phyloP scores from a whole-genome alignment of 53 echinoderm and acorn worm species.

The Paracentrotus lividus region DNA sequence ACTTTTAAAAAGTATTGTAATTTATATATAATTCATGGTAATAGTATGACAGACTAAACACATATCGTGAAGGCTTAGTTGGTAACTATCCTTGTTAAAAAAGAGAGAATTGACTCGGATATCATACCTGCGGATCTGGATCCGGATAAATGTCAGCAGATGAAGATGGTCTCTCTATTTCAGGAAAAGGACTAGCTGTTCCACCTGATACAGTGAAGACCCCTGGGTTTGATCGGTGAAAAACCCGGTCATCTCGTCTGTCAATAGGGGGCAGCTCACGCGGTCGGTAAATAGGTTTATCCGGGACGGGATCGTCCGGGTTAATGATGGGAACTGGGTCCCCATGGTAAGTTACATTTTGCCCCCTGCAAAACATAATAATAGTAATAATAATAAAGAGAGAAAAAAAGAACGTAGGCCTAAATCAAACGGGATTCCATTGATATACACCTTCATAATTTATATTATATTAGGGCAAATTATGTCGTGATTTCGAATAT shows the following conservation, averaged over 20 bases:
- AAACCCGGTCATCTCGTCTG: neutral
- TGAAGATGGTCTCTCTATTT: slow-evolving; percentile 29
- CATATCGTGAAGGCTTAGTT: too few relatives aligned
- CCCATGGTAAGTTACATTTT: neutral
- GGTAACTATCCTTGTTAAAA: too few relatives aligned
- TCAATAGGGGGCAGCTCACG: neutral
- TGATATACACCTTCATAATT: neutral
- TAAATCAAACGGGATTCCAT: neutral
- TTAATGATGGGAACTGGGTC: slow-evolving; percentile 2
- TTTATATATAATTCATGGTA: too few relatives aligned
- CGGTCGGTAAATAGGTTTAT: slow-evolving; percentile 18
- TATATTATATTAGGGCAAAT: too few relatives aligned
- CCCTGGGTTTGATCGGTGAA: neutral
- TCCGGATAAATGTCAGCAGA: slow-evolving; percentile 25
- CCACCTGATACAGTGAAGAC: neutral
- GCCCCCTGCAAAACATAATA: neutral
- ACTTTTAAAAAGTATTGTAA: too few relatives aligned
- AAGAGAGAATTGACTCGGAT: neutral
- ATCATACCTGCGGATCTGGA: neutral
- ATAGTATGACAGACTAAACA: too few relatives aligned
- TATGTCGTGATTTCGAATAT: too few relatives aligned
- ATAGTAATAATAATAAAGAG: neutral
- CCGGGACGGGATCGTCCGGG: neutral
- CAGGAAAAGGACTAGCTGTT: neutral
- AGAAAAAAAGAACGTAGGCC: neutral